A percentile compares a stretch with the other conserved stretches of the same genome.
These are phyloP conservation scores for Selene dorsalis DNA, from an alignment of 2,797 vertebrate genomes.

Conservation along the genomic window DNA sequence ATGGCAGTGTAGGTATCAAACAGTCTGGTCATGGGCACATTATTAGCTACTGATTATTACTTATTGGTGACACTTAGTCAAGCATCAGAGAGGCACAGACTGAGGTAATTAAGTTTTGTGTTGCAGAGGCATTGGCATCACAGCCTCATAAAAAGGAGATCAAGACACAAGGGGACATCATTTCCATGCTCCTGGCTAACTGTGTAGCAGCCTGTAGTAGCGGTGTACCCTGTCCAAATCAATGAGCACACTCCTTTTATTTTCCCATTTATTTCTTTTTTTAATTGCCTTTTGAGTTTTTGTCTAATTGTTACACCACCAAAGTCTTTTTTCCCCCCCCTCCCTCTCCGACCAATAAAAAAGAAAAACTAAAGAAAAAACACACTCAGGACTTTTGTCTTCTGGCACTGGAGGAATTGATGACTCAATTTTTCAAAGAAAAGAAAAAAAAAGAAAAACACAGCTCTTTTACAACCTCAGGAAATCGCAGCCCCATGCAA, in stretches of 20 bases:
- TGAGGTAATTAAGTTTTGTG: constrained; percentile 1
- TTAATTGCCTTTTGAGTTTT: background rate
- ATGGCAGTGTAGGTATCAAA: constrained; percentile 9
- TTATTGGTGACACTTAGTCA: constrained; percentile 2
- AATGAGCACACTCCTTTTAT: background rate
- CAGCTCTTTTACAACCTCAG: background rate
- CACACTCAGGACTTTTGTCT: background rate
- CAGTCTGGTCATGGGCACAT: constrained; percentile 27
- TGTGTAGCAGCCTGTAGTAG: background rate
- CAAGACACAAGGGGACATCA: background rate
- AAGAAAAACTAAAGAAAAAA: background rate
- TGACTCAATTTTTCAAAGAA: background rate
- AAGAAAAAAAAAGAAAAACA: background rate
- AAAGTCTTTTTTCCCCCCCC: background rate
- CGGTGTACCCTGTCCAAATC: background rate
- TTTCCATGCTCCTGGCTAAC: background rate
- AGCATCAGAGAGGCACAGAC: constrained; percentile 2
- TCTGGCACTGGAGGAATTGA: background rate
- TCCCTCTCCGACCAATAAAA: rapidly evolving
- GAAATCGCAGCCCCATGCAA: background rate
- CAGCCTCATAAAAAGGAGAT: constrained; percentile 10
- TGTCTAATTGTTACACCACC: background rate
- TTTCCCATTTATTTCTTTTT: background rate
- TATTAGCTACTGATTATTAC: constrained; percentile 3
- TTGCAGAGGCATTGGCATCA: background rate